Conservation (phyloP, 2,888 invertebrate species). For the Prosopocoilus inquinatus region DNA sequence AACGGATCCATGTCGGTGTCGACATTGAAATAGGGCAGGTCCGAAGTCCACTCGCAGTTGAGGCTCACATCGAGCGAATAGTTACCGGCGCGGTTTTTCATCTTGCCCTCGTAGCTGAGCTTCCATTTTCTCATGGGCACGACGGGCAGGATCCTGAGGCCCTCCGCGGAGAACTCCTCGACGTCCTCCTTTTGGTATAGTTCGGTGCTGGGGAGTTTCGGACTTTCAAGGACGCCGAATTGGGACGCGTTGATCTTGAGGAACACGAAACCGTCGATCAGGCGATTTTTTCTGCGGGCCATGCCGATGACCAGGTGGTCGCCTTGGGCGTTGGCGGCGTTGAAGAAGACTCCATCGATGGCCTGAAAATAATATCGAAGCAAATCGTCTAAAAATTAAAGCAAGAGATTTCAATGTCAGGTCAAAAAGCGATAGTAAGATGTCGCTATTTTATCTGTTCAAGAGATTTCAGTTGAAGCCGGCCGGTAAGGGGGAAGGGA, state of each 20-base stretch:
- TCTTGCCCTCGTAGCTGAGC: slow-evolving; percentile 61
- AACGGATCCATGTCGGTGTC: slow-evolving; percentile 63
- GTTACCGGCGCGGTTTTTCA: slow-evolving; percentile 56
- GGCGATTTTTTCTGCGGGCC: slow-evolving; percentile 57
- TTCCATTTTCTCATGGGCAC: slow-evolving; percentile 71
- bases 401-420: too few species aligned
- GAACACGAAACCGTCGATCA: slow-evolving; percentile 63
- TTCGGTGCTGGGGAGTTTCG: slow-evolving; percentile 61
- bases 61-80: slow-evolving; percentile 56
- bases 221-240: slow-evolving; percentile 60
- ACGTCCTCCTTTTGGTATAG: slow-evolving; percentile 55
- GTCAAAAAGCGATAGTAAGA: too few species aligned
- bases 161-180: slow-evolving; percentile 57
- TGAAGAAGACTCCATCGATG: slow-evolving; percentile 66
- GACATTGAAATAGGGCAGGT: slow-evolving; percentile 64
- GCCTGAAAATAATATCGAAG: slow-evolving; percentile 52
- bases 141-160: slow-evolving; percentile 59
- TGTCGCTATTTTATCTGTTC: too few species aligned
- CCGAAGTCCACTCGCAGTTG: slow-evolving; percentile 60
- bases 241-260: slow-evolving; percentile 55
- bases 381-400: too few species aligned
- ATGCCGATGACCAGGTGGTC: slow-evolving; percentile 60
- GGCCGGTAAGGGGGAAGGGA: too few species aligned
- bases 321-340: slow-evolving; percentile 61
- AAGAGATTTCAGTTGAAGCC: too few species aligned